Percentiles rank a stretch among this genome's conserved stretches.
Evolutionary conservation across 2,113 vertebrate genomes (phyloP).

Genomic region (Cygnus buccinator): DNA sequence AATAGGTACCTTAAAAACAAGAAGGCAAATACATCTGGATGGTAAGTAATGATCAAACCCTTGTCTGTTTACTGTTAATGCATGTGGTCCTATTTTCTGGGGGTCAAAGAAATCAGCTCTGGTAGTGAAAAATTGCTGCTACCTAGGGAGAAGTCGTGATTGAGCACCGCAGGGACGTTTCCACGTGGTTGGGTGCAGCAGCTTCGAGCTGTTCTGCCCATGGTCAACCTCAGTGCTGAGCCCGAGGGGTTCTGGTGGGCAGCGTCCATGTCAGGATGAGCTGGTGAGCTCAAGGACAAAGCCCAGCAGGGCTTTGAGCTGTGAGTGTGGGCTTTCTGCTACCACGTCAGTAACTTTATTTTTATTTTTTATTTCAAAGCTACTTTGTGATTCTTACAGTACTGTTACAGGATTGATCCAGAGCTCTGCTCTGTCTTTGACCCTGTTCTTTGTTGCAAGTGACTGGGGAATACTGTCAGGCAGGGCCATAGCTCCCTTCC

Average conservation of each 20-base stretch:
- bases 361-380: not conserved
- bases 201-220: accelerated
- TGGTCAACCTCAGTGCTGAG: accelerated
- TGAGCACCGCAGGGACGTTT: accelerated
- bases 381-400: not conserved
- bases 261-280: accelerated
- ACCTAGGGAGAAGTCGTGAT: not conserved
- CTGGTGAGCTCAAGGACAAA: not conserved
- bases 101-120: not conserved
- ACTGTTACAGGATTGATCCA: not conserved
- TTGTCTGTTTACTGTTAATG: not conserved
- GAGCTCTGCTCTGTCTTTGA: not conserved
- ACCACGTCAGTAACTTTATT: accelerated
- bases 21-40: not conserved
- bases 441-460: not conserved
- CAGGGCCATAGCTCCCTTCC: not conserved
- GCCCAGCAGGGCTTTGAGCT: not conserved
- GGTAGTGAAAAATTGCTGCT: not conserved
- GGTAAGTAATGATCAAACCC: not conserved
- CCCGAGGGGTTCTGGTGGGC: not conserved
- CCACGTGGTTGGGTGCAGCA: accelerated
- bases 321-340: not conserved
- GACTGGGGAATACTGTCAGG: not conserved
- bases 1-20: not conserved
- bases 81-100: not conserved